Percentiles rank a stretch among this genome's conserved stretches.
These are phyloP conservation scores for Noctua janthina DNA, from an alignment of 2,888 invertebrate genomes.

Conservation along the genomic window DNA sequence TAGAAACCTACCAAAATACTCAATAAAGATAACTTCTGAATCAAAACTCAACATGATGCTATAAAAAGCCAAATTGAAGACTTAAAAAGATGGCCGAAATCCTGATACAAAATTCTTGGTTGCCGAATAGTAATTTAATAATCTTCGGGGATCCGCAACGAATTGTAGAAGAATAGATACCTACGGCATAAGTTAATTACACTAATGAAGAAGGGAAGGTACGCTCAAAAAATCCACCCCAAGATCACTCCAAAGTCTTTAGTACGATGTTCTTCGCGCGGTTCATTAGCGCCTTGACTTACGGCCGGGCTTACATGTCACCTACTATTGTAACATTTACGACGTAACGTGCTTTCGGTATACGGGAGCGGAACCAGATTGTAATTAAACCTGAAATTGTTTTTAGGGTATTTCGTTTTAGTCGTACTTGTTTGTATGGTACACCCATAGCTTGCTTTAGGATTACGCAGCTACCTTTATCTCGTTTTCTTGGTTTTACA, in stretches of 20 bases:
- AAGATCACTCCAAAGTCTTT: constrained; percentile 89
- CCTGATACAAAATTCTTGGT: constrained; percentile 61
- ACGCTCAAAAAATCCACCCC: constrained; percentile 88
- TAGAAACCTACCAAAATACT: constrained; percentile 1
- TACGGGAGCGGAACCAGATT: constrained; percentile 32
- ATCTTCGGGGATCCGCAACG: constrained; percentile 78
- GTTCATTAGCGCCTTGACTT: constrained; percentile 87
- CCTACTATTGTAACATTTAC: constrained; percentile 53
- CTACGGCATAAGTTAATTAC: constrained; percentile 89
- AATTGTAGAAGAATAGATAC: constrained; percentile 84
- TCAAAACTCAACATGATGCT: constrained; percentile 9
- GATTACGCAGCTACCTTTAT: neutral
- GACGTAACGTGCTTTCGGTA: constrained; percentile 22
- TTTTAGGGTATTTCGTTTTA: constrained; percentile 33
- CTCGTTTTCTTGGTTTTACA: neutral
- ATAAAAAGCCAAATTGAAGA: constrained; percentile 22
- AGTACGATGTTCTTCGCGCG: constrained; percentile 88
- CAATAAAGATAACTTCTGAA: neutral
- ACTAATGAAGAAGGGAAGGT: constrained; percentile 90
- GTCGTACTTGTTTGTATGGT: constrained; percentile 10
- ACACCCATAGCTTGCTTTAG: neutral
- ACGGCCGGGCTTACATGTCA: constrained; percentile 77
- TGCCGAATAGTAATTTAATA: constrained; percentile 80
- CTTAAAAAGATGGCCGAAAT: constrained; percentile 40
- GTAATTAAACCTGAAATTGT: constrained; percentile 45